Evolutionary conservation across 1,140 invertebrate genomes (phyloP).

Genomic region (honey bee (Apis mellifera)): Amel_HAv3.1 CM009936.2:11967001-11967500

Average conservation of each 20-base stretch:
- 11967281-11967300: not conserved
- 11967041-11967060: too few species aligned
- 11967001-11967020: not conserved
- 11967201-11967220: not conserved
- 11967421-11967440: not conserved
- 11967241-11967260: not conserved
- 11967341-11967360: slow-evolving; percentile 21
- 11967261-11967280: too few species aligned
- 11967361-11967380: not conserved
- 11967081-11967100: not conserved
- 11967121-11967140: too few species aligned
- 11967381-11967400: not conserved
- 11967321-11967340: slow-evolving; percentile 23
- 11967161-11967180: too few species aligned
- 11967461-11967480: too few species aligned
- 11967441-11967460: not conserved
- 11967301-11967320: slow-evolving; percentile 4
- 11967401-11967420: not conserved
- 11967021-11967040: not conserved
- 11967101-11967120: not conserved
- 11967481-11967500: too few species aligned
- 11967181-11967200: too few species aligned
- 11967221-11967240: not conserved
- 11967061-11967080: not conserved
- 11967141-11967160: too few species aligned